Evolutionary conservation across 2,888 invertebrate species (phyloP), one percentile per base, ranked within the genome.

Genomic region (Ecdyonurus torrentis): DNA sequence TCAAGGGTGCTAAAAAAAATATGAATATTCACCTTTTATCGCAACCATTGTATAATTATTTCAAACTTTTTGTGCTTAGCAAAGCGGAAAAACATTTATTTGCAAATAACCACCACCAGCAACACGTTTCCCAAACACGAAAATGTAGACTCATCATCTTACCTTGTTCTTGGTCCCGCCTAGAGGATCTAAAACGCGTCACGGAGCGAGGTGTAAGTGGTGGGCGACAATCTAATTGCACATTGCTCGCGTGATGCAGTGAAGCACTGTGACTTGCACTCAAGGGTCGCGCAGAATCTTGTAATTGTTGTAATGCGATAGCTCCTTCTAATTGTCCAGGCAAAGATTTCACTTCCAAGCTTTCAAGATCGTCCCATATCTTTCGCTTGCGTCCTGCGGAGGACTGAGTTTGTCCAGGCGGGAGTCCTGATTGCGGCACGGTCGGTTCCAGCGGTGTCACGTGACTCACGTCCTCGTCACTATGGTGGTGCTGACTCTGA

Each of bases 341-440:
- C 23, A 25, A 24, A 25, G 20, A 37, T 63, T 25, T 59, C 3
- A 23, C 50, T 23, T 52, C n/a, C 25, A 64, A 52, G 52, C 60
- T 50, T 22, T 64, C 63, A 7, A 37, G 55, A 19, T 64, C 59
- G 18, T 63, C 61, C 64, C 65, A 64, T 52, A 61, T 59, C 50
- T 64, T 64, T 15, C 64, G 61, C 62, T 64, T 64, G 7, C 64
- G 60, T 1, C 24, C 25, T 58, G 37, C 60, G 18, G 63, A 50
- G 2, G 20, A 22, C 20, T 25, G 50, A 50, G 23, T 23, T 59
- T 37, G 15, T 23, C 24, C 22, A 7, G 23, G 22, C 23, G 25
- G 15, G 23, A n/a, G n/a, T 19, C 22, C 50, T n/a, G 20, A 18
- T 19, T 52, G 22, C 10, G 24, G 24, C 15, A 25, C 25, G 5